Percentiles rank a stretch among this genome's conserved stretches.
Conservation (phyloP, 2,797 vertebrate genomes). For the Cichlasoma orientale region DNA sequence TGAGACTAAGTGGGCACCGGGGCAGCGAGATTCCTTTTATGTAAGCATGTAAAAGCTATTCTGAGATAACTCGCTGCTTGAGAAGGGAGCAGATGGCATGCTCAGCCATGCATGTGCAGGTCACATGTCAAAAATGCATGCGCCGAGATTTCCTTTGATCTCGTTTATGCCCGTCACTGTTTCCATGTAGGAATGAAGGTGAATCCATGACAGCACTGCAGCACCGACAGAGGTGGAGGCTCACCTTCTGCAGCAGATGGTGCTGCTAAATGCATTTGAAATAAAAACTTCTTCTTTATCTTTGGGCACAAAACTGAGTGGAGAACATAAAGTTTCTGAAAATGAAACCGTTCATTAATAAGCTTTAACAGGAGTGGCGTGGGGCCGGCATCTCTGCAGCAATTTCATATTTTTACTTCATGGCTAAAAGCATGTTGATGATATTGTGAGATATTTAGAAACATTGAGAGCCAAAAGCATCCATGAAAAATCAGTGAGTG, state of each 20-base stretch:
- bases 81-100: slow-evolving; percentile 75
- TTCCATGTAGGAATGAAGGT: background rate
- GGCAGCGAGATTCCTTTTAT: slow-evolving; percentile 62
- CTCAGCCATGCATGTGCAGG: slow-evolving; percentile 59
- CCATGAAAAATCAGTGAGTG: too few species aligned
- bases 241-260: slow-evolving; percentile 30
- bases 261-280: background rate
- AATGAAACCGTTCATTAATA: too few species aligned
- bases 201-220: background rate
- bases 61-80: slow-evolving; percentile 49
- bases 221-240: background rate
- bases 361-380: background rate
- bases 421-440: background rate
- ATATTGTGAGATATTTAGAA: background rate
- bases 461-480: background rate
- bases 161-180: slow-evolving; percentile 13
- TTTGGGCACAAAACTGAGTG: background rate
- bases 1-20: slow-evolving; percentile 57
- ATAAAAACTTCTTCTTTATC: background rate
- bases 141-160: slow-evolving; percentile 32
- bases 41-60: slow-evolving; percentile 61
- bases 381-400: background rate
- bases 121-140: slow-evolving; percentile 58
- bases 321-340: too few species aligned
- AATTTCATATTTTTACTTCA: background rate